Evolutionary conservation across 2,113 vertebrate genomes (phyloP), one percentile per base, ranked within the genome.

Genomic region (Hipposideros armiger): DNA sequence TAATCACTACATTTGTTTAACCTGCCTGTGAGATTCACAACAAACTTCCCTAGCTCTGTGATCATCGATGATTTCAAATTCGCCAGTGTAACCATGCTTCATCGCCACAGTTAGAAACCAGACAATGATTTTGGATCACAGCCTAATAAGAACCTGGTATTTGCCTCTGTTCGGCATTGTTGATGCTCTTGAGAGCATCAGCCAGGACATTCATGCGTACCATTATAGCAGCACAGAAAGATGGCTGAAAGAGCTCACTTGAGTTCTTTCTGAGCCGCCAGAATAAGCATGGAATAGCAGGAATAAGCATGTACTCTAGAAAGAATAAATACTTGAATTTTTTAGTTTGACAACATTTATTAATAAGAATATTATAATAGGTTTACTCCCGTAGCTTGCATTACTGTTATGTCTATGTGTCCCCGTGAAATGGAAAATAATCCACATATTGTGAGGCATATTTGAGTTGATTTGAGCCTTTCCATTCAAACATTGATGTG

Each of bases 251-350:
- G 52, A 50, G 58, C 36, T 80, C 36, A 76, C 11, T 32, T 92
- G 66, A 81, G 7, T 85, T 73, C 30, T 56, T 82, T 74, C 54
- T 17, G 58, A 54, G 52, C 16, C 82, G 30, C 58, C 52, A 90
- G n/a, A 64, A 69, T 86, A 78, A 83, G 28, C 47, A 64, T 30
- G 15, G 85, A 78, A 91, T 60, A 95, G 69, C 20, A 77, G 20
- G 28, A 90, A 85, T 90, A 93, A 93, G 16, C 26, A 7, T 81
- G 11, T 92, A 60, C 16, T 94, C 94, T 77, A 87, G 17, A 92
- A 83, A 87, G 40, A 90, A 58, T 93, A 95, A 83, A 52, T 93
- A 32, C 47, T 60, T 93, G 14, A 60, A 50, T 56, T 90, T 74
- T 32, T 93, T 85, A 74, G 7, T 90, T 76, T 83, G 36, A 30